phyloP scores from a whole-genome alignment of 2,888 invertebrate species.

The Neoaliturus tenellus region DNA sequence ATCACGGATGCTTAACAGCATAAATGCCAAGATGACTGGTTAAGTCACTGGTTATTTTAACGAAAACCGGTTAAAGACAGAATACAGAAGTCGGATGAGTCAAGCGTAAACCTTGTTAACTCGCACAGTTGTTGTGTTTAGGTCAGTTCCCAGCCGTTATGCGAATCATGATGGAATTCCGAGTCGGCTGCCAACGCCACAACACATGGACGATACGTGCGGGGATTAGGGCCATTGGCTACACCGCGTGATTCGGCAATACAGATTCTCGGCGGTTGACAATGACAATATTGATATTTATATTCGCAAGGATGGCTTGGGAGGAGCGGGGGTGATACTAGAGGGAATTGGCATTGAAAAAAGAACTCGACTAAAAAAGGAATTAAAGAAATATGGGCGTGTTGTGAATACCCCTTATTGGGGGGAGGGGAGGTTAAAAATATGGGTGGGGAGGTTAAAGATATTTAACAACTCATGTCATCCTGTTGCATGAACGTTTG shows the following conservation, averaged over 20 bases:
- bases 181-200: not conserved
- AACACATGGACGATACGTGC: not conserved
- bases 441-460: too few relatives aligned
- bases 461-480: too few relatives aligned
- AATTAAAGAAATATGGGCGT: too few relatives aligned
- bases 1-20: not conserved
- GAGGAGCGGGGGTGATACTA: too few relatives aligned
- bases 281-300: too few relatives aligned
- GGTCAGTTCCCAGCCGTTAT: conserved; percentile 36
- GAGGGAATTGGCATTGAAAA: too few relatives aligned
- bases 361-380: too few relatives aligned
- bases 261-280: not conserved
- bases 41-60: not conserved
- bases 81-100: not conserved
- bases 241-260: not conserved
- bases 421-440: too few relatives aligned
- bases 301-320: too few relatives aligned
- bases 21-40: not conserved
- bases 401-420: too few relatives aligned
- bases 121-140: conserved; percentile 20
- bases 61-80: not conserved
- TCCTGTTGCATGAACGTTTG: too few relatives aligned
- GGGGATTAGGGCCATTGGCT: conserved; percentile 6
- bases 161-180: conserved; percentile 6
- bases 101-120: not conserved